Base-by-base conservation (phyloP, 2,888 invertebrate genomes). In the Lasius platythorax region DNA sequence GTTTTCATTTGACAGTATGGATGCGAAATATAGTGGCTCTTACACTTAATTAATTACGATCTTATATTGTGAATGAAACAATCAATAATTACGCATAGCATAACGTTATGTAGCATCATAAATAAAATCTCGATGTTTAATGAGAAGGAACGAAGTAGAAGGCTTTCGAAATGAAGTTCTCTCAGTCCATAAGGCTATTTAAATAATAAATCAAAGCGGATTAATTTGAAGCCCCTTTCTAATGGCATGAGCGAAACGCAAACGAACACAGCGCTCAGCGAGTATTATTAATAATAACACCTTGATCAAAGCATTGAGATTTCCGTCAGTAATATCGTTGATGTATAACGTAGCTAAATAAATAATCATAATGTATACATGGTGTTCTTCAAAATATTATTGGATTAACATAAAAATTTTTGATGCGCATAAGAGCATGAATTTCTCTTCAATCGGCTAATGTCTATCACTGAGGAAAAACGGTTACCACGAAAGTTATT, bases 191-290 rank as follows among this genome's bases (percentile, higher is more conserved):
- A 81, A 81, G 43, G 43, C 46, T 28, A 46, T 46, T 81, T 81
- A 61, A 79, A 61, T 73, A 73, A 81, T 81, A 73, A 73, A 79
- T 61, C 72, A 72, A 72, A 79, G 43, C 8, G 61, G 37, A 28
- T 18, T 61, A 43, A 73, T 56, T 61, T 43, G 28, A 72, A 73
- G 43, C 46, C 1, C 12, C 12, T 23, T 72, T 61, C 43, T 73
- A 66, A 37, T 73, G 18, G 33, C 33, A 43, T 9, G 33, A 58
- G 12, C 37, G 30, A 79, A 73, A 73, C 12, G 46, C 61, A 81
- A 78, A 73, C 70, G 46, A 61, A 72, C n/a, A 37, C 30, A 43
- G 30, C 12, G 56, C 40, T 30, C 23, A 50, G 18, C 15, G 18
- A n/a, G 12, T 30, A 12, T 43, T 56, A 63, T 78, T 73, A 73